A percentile compares a stretch with the other conserved stretches of the same genome.
These are phyloP conservation scores for Drosophila kambysellisi DNA, from an alignment of 2,888 invertebrate species.

Conservation along the genomic window DNA sequence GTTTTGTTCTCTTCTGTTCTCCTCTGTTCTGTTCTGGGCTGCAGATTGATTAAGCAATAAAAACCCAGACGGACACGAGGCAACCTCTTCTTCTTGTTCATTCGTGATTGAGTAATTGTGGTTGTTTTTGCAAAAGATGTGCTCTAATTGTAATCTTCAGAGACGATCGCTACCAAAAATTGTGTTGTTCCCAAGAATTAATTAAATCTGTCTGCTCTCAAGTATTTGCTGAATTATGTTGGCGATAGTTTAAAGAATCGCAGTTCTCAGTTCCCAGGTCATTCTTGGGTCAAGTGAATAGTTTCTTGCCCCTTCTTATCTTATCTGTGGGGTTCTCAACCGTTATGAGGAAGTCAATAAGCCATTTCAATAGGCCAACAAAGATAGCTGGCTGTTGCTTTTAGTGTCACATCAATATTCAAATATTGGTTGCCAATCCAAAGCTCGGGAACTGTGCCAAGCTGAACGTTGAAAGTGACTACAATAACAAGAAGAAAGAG, in stretches of 20 bases:
- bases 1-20: slow-evolving; percentile 6
- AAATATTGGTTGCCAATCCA: slow-evolving; percentile 67
- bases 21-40: slow-evolving; percentile 13
- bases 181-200: slow-evolving; percentile 53
- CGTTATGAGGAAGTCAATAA: slow-evolving; percentile 64
- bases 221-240: slow-evolving; percentile 33
- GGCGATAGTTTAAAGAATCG: slow-evolving; percentile 26
- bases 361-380: slow-evolving; percentile 39
- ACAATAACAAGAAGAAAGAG: slow-evolving; percentile 11
- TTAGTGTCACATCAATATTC: slow-evolving; percentile 66
- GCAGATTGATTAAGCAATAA: slow-evolving; percentile 58
- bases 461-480: slow-evolving; percentile 41
- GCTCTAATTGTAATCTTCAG: slow-evolving; percentile 70
- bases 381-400: slow-evolving; percentile 4
- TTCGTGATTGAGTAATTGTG: slow-evolving; percentile 63
- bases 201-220: slow-evolving; percentile 24
- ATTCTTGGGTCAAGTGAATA: slow-evolving; percentile 28
- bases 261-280: slow-evolving; percentile 30
- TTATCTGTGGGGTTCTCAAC: slow-evolving; percentile 27
- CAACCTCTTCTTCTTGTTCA: slow-evolving; percentile 4
- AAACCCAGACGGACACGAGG: slow-evolving; percentile 37
- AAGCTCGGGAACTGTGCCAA: slow-evolving; percentile 61
- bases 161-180: slow-evolving; percentile 65
- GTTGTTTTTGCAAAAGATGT: slow-evolving; percentile 38
- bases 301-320: slow-evolving; percentile 66